phyloP scores from a whole-genome alignment of 2,888 invertebrate species.

The Philonicus albiceps region DNA sequence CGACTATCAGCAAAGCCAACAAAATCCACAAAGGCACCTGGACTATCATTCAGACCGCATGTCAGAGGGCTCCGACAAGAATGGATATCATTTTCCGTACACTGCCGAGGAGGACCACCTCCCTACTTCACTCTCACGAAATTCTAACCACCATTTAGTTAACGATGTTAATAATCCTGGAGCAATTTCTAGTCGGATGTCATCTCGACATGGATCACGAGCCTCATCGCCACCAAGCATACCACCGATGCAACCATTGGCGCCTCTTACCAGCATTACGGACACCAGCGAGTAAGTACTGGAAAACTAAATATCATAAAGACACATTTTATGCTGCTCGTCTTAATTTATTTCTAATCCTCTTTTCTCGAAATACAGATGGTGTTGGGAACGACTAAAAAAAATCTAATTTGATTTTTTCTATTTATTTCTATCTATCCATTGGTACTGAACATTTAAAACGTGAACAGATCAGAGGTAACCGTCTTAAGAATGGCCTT shows the following conservation, averaged over 20 bases:
- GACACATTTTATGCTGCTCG: background rate
- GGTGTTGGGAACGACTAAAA: slow-evolving; percentile 63
- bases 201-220: slow-evolving; percentile 60
- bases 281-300: slow-evolving; percentile 72
- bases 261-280: slow-evolving; percentile 71
- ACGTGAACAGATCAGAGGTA: slow-evolving; percentile 43
- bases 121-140: slow-evolving; percentile 54
- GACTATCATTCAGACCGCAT: slow-evolving; percentile 68
- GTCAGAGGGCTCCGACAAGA: slow-evolving; percentile 77
- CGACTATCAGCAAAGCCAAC: slow-evolving; percentile 66
- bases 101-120: slow-evolving; percentile 83
- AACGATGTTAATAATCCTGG: slow-evolving; percentile 68
- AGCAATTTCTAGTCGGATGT: slow-evolving; percentile 54
- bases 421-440: slow-evolving; percentile 47
- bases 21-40: slow-evolving; percentile 58
- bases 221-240: slow-evolving; percentile 64
- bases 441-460: slow-evolving; percentile 44
- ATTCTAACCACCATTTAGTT: slow-evolving; percentile 56
- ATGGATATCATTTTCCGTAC: slow-evolving; percentile 85
- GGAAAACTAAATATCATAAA: background rate
- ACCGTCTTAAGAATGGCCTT: background rate
- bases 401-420: slow-evolving; percentile 60
- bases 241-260: slow-evolving; percentile 67
- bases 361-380: slow-evolving; percentile 54
- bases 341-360: background rate